Evolutionary conservation across 2,113 vertebrate species (phyloP), one percentile per base, ranked within the genome.

Genomic region (Pica pica): DNA sequence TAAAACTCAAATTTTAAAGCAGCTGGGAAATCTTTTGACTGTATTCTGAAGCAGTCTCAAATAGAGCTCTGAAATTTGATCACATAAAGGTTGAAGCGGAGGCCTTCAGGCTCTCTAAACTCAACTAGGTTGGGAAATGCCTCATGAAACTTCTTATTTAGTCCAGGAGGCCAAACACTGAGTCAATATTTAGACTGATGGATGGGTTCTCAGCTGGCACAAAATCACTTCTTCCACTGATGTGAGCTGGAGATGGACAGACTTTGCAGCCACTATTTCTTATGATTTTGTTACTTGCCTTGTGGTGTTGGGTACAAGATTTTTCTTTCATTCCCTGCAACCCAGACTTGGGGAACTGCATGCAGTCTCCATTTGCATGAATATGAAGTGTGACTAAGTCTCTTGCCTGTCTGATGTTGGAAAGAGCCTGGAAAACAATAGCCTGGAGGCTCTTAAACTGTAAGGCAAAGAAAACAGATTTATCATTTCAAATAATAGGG

Each of bases 121-220:
- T 80, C 88, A 87, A 23, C 73, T 89, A 81, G 23, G 30, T 55
- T 93, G 83, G 78, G 81, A 94, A 96, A 78, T 60, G 28, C 80
- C 71, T 93, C 47, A 13, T 44, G 47, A 79, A 95, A 64, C 33
- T 76, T 81, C 91, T 86, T 96, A 76, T 95, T 97, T 84, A 95
- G 74, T 87, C 68, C 89, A 71, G 6, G 13, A 89, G 78, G 75
- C 79, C 91, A 92, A 95, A 89, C 60, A 91, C 55, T 83, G 79
- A 93, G 49, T 94, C 92, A 96, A 50, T 95, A 97, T 96, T 96
- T 97, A 96, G 90, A 90, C 76, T 86, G 64, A 84, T 46, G 90
- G 88, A 65, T 94, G 56, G 79, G 83, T 93, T 52, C 59, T 95
- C 69, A 75, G 69, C 90, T 90, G 85, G 64, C 71, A 83, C 41